Conservation (phyloP, 2,113 vertebrate species). For the Periophthalmus modestus region DNA sequence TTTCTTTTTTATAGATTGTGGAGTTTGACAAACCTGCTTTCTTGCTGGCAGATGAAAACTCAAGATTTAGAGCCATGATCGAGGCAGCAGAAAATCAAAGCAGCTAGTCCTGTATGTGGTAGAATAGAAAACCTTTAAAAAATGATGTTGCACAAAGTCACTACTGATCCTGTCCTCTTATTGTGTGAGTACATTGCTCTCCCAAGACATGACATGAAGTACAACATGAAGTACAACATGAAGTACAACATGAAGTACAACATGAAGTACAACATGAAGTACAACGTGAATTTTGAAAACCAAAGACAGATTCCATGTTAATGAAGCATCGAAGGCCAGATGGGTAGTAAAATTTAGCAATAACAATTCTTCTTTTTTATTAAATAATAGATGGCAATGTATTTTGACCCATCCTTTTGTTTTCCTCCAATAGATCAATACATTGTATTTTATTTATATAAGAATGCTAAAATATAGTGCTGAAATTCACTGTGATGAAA, state of each 20-base stretch:
- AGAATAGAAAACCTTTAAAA: constrained; percentile 1
- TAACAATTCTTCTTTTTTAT: constrained; percentile 57
- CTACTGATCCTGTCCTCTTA: constrained; percentile 35
- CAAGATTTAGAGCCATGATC: constrained; percentile 92
- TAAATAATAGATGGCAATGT: constrained; percentile 12
- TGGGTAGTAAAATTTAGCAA: constrained; percentile 32
- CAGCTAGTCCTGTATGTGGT: constrained; percentile 31
- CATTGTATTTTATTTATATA: constrained; percentile 27
- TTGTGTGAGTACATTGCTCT: constrained; percentile 32
- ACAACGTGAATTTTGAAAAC: constrained; percentile 36
- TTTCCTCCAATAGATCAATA: constrained; percentile 22
- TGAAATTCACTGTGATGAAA: constrained; percentile 19
- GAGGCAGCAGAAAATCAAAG: constrained; percentile 81
- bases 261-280: too few relatives aligned
- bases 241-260: too few relatives aligned
- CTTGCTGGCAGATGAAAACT: constrained; percentile 91
- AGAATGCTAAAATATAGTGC: not conserved
- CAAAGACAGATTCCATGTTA: constrained; percentile 47
- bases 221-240: too few relatives aligned
- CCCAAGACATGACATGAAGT: too few relatives aligned
- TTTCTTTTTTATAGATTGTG: constrained; percentile 81
- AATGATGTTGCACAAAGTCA: constrained; percentile 34
- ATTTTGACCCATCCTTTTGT: constrained; percentile 21
- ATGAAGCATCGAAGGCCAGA: constrained; percentile 41
- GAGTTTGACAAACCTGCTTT: constrained; percentile 92